phyloP scores from a whole-genome alignment of 2,888 invertebrate species.

The Oconnorella tubifera region DNA sequence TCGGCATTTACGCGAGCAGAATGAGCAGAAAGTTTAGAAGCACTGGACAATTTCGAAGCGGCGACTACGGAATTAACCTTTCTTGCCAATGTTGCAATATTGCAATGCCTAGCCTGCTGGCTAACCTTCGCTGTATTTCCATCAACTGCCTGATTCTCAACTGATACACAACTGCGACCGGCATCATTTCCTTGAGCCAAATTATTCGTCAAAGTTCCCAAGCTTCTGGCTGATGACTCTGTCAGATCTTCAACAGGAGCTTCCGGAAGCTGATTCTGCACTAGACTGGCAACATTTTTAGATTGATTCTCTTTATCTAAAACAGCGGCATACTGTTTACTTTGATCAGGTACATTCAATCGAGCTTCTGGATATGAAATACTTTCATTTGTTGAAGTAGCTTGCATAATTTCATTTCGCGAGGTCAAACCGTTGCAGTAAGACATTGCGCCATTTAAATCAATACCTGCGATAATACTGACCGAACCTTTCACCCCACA shows the following conservation, averaged over 20 bases:
- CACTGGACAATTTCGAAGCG: not conserved
- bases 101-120: not conserved
- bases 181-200: too few relatives aligned
- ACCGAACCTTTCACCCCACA: not conserved
- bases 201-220: too few relatives aligned
- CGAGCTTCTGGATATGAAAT: too few relatives aligned
- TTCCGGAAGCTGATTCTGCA: not conserved
- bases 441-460: too few relatives aligned
- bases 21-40: slow-evolving; percentile 1
- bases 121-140: not conserved
- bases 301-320: too few relatives aligned
- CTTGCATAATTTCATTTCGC: too few relatives aligned
- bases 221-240: not conserved
- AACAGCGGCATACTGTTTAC: too few relatives aligned
- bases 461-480: too few relatives aligned
- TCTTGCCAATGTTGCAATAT: not conserved
- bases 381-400: too few relatives aligned
- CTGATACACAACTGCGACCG: too few relatives aligned
- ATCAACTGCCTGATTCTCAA: not conserved
- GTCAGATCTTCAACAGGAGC: not conserved
- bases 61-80: slow-evolving; percentile 2
- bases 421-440: too few relatives aligned
- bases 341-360: not conserved
- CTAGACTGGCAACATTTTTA: too few relatives aligned
- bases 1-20: not conserved